Evolutionary conservation across 2,113 vertebrate genomes (phyloP).

Genomic region (Syngnathus floridae): DNA sequence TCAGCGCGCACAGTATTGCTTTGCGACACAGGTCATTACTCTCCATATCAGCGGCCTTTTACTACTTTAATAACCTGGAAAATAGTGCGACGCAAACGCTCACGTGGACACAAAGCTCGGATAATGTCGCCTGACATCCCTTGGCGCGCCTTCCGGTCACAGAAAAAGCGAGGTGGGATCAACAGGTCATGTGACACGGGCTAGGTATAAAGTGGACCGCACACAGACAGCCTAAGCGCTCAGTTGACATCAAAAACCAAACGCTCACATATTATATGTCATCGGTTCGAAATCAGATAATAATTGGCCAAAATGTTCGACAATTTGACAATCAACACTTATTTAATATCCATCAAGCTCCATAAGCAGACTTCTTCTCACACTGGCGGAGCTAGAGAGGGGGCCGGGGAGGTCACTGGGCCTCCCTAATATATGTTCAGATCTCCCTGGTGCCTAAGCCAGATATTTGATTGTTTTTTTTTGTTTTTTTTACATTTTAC

Average conservation of each 20-base stretch:
- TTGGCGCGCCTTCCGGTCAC: too few relatives aligned
- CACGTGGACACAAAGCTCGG: background rate
- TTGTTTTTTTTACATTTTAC: too few relatives aligned
- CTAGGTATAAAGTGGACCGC: background rate
- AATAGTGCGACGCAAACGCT: conserved; percentile 73
- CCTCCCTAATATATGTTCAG: too few relatives aligned
- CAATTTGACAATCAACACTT: background rate
- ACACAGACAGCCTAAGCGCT: conserved; percentile 7
- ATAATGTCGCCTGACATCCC: background rate
- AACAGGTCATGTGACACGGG: conserved; percentile 4
- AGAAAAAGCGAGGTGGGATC: background rate
- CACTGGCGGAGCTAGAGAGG: too few relatives aligned
- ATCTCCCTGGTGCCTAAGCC: too few relatives aligned
- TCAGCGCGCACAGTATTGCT: conserved; percentile 96
- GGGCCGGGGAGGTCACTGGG: too few relatives aligned
- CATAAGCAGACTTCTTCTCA: background rate
- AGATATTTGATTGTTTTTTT: too few relatives aligned
- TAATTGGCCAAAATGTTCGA: background rate
- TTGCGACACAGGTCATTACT: conserved; percentile 99
- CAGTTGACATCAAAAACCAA: background rate
- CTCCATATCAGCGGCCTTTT: conserved; percentile 87
- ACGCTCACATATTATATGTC: background rate
- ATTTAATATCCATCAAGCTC: background rate
- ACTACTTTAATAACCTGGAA: conserved; percentile 96
- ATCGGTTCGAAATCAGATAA: background rate